Conservation (phyloP, 2,888 invertebrate genomes). For the Andrena trimmerana region DNA sequence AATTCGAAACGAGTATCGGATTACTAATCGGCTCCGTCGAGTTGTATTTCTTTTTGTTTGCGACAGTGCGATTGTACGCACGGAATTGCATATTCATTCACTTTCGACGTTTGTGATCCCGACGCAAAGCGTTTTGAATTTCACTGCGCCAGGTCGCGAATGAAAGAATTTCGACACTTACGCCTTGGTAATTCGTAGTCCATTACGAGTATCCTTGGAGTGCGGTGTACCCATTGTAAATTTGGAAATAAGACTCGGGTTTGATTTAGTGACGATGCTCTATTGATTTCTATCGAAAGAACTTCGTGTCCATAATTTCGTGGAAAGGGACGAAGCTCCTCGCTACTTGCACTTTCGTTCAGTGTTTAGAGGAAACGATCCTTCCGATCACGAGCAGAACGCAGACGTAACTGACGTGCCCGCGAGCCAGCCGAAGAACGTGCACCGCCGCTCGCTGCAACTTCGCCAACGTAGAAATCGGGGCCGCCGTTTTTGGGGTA, state of each 20-base stretch:
- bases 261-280: neutral
- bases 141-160: neutral
- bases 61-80: neutral
- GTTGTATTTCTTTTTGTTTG: too few species aligned
- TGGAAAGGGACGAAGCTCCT: neutral
- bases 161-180: slow-evolving; percentile 48
- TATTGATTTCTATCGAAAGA: neutral
- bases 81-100: neutral
- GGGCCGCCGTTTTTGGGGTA: slow-evolving; percentile 32
- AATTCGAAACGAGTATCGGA: neutral
- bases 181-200: slow-evolving; percentile 36
- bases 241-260: neutral
- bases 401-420: slow-evolving; percentile 63
- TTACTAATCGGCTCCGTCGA: neutral
- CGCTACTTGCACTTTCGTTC: slow-evolving; percentile 13
- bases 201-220: slow-evolving; percentile 52
- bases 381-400: slow-evolving; percentile 60
- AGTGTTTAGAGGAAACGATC: slow-evolving; percentile 52
- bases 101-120: neutral
- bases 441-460: slow-evolving; percentile 28
- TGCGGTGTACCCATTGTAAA: slow-evolving; percentile 59
- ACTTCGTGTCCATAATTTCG: neutral
- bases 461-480: slow-evolving; percentile 51
- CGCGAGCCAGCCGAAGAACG: slow-evolving; percentile 41
- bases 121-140: neutral